Conservation (phyloP, 2,113 vertebrate genomes). For the Okapia johnstoni region DNA sequence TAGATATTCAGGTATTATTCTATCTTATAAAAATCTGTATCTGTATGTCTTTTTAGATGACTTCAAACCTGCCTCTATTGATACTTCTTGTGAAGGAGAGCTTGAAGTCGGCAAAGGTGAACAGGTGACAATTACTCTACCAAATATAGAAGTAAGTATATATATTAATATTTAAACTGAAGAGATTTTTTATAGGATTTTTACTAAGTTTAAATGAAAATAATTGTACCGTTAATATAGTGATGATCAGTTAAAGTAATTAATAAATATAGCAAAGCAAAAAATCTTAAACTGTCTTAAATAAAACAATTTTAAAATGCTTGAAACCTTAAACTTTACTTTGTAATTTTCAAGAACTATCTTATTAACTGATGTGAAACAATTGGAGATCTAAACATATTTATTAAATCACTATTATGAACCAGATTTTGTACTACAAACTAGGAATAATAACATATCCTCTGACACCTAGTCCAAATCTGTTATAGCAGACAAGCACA, state of each 20-base stretch:
- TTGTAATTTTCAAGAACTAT: conserved; percentile 10
- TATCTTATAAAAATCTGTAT: not conserved
- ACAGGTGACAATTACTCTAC: conserved; percentile 97
- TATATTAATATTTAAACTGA: conserved; percentile 10
- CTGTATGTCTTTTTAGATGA: conserved; percentile 87
- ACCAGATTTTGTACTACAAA: not conserved
- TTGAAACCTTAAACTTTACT: not conserved
- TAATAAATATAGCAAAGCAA: not conserved
- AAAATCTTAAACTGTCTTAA: conserved; percentile 12
- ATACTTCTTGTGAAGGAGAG: conserved; percentile 94
- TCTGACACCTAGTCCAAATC: not conserved
- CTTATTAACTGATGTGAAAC: conserved; percentile 4
- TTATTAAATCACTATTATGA: conserved; percentile 11
- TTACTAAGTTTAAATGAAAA: conserved; percentile 15
- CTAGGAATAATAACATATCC: not conserved
- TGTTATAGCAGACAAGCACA: not conserved
- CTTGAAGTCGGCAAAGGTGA: conserved; percentile 98
- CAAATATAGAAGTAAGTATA: conserved; percentile 93
- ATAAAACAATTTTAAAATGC: not conserved
- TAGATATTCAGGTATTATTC: not conserved
- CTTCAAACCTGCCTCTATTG: conserved; percentile 98
- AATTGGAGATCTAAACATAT: not conserved
- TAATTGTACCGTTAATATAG: not conserved
- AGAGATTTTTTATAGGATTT: not conserved
- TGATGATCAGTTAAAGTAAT: not conserved